Base-by-base conservation (phyloP, 2,113 vertebrate genomes). In the Mormyrus lacerda region DNA sequence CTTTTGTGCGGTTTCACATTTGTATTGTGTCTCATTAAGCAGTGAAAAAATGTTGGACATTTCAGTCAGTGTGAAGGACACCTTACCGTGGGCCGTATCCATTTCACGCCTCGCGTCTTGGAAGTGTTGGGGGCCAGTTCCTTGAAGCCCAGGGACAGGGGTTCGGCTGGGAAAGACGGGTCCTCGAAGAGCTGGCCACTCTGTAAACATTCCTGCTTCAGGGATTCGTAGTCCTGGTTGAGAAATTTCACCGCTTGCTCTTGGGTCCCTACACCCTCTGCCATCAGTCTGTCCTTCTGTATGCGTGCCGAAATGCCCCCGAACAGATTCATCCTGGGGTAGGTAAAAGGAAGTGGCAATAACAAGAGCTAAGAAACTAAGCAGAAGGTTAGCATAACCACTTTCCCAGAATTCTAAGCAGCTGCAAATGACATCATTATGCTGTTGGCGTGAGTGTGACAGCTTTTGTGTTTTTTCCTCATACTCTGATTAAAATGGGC, bases 291-390 rank as follows among this genome's bases (percentile, higher is more conserved):
- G 91, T 94, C 95, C 31, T 94, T 93, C 87, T 95, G 91, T 82
- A 99, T 94, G 42, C 92, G 94, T 10, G 96, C 96, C 51, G 95
- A 97, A 76, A 99, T 97, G 89, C 97, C 98, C 69, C 95, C 96
- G 58, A 93, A 93, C 19, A 92, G 82, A 92, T 95, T 93, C 96
- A 96, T 95, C 21, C 95, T 96, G 93, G 87, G 21, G 82, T 47
- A n/a, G 10, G 42, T n/a, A 9, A 84, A n/a, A 9, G 61, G 3
- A 4, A 31, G 10, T 1, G 61, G 27, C 61, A 31, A 69, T 31
- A 31, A 27, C n/a, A 31, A 27, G 61, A 31, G n/a, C 15, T 44
- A 21, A 9, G 4, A 45, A n/a, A 47, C 4, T 24, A 24, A 82
- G 39, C 76, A 82, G 76, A 24, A 11, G 9, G 9, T 47, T n/a